These are phyloP conservation scores for Sus cebifrons DNA, from an alignment of 2,797 vertebrate genomes.

Conservation along the genomic window DNA sequence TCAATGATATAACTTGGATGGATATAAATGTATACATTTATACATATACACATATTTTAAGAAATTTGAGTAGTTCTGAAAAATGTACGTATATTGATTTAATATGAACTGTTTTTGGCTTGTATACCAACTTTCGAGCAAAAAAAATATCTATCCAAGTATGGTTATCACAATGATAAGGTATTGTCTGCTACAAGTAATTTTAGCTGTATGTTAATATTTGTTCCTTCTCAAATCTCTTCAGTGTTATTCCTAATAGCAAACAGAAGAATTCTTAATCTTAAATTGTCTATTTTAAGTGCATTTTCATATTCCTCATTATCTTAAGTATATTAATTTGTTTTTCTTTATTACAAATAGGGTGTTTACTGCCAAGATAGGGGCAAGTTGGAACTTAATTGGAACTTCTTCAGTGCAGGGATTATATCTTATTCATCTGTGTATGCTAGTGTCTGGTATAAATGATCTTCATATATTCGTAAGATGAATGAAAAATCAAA, in stretches of 20 bases:
- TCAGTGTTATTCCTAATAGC: not conserved
- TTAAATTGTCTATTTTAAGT: constrained; percentile 1
- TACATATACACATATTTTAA: not conserved
- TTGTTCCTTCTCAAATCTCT: not conserved
- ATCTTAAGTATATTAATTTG: not conserved
- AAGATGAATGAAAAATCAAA: not conserved
- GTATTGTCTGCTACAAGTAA: not conserved
- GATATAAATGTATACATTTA: not conserved
- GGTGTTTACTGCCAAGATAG: not conserved
- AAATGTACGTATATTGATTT: not conserved
- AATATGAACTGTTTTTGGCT: not conserved
- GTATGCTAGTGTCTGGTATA: not conserved
- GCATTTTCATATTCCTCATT: not conserved
- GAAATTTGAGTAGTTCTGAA: not conserved
- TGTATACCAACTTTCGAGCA: not conserved
- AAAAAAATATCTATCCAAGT: not conserved
- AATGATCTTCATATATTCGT: not conserved
- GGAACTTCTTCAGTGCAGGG: not conserved
- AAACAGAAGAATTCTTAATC: not conserved
- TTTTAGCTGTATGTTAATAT: not conserved
- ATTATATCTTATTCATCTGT: not conserved
- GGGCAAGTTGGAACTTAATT: not conserved
- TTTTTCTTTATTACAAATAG: not conserved
- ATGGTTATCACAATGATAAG: not conserved
- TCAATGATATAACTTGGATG: not conserved